A percentile compares a stretch with the other conserved stretches of the same genome.
Conservation (phyloP, 2,113 vertebrate genomes). For the Stercorarius parasiticus region DNA sequence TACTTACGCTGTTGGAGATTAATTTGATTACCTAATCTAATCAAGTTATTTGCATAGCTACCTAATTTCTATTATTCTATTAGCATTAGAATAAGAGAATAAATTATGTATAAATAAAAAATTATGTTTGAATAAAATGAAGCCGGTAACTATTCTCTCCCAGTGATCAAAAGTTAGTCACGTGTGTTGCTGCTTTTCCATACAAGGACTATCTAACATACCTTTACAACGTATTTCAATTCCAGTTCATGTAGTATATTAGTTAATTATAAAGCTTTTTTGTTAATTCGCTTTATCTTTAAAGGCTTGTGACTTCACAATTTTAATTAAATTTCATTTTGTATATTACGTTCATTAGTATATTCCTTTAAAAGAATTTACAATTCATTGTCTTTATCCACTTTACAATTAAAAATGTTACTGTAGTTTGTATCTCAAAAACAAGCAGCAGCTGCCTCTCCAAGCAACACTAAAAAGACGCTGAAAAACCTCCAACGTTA, state of each 20-base stretch:
- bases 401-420: conserved; percentile 10
- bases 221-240: conserved; percentile 30
- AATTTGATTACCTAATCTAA: background rate
- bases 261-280: conserved; percentile 49
- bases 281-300: conserved; percentile 56
- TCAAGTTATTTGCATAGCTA: background rate
- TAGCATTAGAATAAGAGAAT: background rate
- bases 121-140: background rate
- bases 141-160: background rate
- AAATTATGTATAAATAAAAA: background rate
- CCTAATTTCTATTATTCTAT: background rate
- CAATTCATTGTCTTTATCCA: conserved; percentile 28
- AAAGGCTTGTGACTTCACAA: conserved; percentile 33
- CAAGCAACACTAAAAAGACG: background rate
- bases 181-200: background rate
- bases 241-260: background rate
- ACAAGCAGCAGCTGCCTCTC: background rate
- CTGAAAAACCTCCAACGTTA: background rate
- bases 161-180: background rate
- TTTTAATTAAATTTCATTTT: conserved; percentile 61
- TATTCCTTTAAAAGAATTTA: conserved; percentile 35
- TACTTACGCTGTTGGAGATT: background rate
- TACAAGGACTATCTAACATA: background rate
- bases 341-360: conserved; percentile 12
- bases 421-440: background rate